phyloP scores from a whole-genome alignment of 2,797 vertebrate species.

The Urophycis tenuis region DNA sequence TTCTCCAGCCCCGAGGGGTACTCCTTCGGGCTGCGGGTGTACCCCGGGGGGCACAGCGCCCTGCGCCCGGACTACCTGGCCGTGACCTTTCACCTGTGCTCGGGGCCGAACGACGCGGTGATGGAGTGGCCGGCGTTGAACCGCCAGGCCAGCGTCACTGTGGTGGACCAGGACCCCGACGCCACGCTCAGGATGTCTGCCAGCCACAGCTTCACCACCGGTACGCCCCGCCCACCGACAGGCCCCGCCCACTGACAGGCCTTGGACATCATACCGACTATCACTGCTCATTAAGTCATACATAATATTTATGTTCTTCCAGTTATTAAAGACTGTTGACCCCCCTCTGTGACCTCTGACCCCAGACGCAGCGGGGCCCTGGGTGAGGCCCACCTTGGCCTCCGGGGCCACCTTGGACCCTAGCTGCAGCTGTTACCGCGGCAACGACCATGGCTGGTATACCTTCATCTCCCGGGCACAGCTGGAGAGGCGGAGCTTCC shows the following conservation, averaged over 20 bases:
- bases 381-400: constrained; percentile 70
- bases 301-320: not conserved
- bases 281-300: not conserved
- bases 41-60: constrained; percentile 56
- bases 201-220: constrained; percentile 79
- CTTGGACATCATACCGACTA: not conserved
- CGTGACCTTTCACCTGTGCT: constrained; percentile 76
- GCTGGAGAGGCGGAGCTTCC: constrained; percentile 70
- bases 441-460: constrained; percentile 61
- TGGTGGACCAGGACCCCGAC: constrained; percentile 81
- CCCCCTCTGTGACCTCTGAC: not conserved
- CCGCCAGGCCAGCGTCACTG: constrained; percentile 70
- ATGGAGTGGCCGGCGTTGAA: constrained; percentile 83
- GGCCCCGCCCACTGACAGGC: too few relatives aligned
- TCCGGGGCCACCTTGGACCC: constrained; percentile 59
- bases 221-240: constrained; percentile 11
- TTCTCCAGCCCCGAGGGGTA: constrained; percentile 84
- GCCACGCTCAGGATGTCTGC: constrained; percentile 78
- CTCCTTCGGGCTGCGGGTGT: constrained; percentile 68
- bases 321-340: not conserved
- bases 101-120: constrained; percentile 79
- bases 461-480: constrained; percentile 75
- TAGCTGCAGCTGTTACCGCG: constrained; percentile 63
- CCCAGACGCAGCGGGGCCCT: constrained; percentile 56
- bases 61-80: constrained; percentile 45